Evolutionary conservation across 2,888 invertebrate species (phyloP).

Genomic region (Temnothorax rugatulus): DNA sequence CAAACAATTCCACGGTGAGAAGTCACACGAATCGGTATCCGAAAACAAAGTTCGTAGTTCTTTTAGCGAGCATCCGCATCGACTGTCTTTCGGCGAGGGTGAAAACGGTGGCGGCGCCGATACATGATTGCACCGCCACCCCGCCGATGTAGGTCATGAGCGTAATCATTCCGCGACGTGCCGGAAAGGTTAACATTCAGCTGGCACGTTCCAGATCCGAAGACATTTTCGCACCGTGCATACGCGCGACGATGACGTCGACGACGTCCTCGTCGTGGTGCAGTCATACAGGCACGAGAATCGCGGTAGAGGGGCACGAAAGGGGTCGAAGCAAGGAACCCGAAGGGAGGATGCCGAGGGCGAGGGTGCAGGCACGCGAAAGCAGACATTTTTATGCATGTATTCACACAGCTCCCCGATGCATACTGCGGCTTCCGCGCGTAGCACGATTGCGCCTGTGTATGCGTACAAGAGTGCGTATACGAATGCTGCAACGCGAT

Average conservation of each 20-base stretch:
- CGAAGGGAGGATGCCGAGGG: slow-evolving; percentile 16
- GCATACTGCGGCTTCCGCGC: slow-evolving; percentile 67
- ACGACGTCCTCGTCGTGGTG: slow-evolving; percentile 22
- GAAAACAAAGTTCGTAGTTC: slow-evolving; percentile 36
- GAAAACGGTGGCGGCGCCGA: slow-evolving; percentile 45
- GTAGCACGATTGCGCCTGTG: slow-evolving; percentile 32
- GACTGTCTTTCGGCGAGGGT: slow-evolving; percentile 33
- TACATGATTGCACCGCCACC: slow-evolving; percentile 58
- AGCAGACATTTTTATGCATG: slow-evolving; percentile 81
- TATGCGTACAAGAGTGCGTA: slow-evolving; percentile 13
- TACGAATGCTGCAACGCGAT: slow-evolving; percentile 64
- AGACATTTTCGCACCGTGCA: slow-evolving; percentile 69
- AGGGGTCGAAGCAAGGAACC: slow-evolving; percentile 31
- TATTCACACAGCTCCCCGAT: slow-evolving; percentile 79
- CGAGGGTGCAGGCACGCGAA: slow-evolving; percentile 67
- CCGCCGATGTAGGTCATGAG: slow-evolving; percentile 68
- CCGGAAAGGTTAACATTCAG: slow-evolving; percentile 76
- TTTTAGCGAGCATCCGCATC: slow-evolving; percentile 31
- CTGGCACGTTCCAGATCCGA: slow-evolving; percentile 71
- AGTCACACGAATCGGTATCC: slow-evolving; percentile 45
- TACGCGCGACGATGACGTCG: slow-evolving; percentile 37
- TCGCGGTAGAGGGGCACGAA: not conserved
- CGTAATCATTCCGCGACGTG: slow-evolving; percentile 79
- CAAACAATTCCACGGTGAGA: slow-evolving; percentile 27
- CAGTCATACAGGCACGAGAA: slow-evolving; percentile 8